Percentiles rank a stretch among this genome's conserved stretches.
These are phyloP conservation scores for Rapana venosa DNA, from an alignment of 2,888 invertebrate species.

Conservation along the genomic window DNA sequence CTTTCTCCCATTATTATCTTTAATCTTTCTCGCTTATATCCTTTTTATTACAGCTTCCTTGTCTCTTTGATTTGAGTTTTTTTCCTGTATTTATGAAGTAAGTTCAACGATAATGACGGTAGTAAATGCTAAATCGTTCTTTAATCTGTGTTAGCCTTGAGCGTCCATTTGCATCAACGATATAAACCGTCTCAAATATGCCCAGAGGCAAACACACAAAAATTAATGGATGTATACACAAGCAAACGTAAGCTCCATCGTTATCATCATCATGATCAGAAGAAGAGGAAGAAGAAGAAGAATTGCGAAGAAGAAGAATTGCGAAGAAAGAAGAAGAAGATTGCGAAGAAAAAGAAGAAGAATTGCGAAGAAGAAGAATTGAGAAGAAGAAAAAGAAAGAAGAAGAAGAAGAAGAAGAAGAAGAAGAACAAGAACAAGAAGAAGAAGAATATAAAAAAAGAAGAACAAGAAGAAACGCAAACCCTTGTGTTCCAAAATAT, in stretches of 20 bases:
- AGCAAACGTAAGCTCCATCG: neutral
- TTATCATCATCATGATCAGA: slow-evolving; percentile 4
- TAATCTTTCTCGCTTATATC: too few species aligned
- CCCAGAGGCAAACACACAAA: neutral
- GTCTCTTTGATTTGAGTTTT: too few species aligned
- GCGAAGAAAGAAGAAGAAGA: neutral
- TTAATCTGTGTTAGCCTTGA: too few species aligned
- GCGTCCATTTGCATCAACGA: neutral
- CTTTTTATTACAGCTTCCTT: too few species aligned
- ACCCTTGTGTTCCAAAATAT: too few species aligned
- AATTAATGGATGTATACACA: neutral
- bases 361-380: neutral
- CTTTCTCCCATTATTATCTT: too few species aligned
- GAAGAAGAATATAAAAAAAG: neutral
- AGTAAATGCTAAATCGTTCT: too few species aligned
- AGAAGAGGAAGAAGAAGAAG: neutral
- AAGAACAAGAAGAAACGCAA: neutral
- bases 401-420: neutral
- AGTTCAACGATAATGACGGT: too few species aligned
- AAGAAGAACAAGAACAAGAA: neutral
- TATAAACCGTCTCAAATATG: neutral
- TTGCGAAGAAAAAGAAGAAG: neutral
- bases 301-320: neutral
- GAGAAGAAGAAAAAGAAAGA: neutral
- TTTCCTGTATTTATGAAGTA: too few species aligned